Conservation (phyloP, 2,113 vertebrate species). For the Circaetus cinerascens region DNA sequence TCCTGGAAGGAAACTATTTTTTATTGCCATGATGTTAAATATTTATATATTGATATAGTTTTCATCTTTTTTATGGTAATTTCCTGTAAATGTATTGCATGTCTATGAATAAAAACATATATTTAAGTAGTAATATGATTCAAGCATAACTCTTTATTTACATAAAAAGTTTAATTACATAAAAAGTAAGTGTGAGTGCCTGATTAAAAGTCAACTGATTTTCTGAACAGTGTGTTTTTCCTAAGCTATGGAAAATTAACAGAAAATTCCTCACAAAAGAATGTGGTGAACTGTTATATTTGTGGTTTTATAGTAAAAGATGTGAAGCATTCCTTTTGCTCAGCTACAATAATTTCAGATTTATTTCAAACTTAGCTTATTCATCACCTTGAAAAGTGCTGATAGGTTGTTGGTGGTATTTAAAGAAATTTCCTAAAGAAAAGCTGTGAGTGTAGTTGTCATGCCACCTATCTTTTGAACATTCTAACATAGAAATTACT, state of each 20-base stretch:
- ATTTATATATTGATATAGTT: not conserved
- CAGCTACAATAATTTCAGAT: not conserved
- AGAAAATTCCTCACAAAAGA: not conserved
- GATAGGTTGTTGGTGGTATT: accelerated
- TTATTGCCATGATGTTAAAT: not conserved
- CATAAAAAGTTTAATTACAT: not conserved
- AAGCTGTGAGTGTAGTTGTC: not conserved
- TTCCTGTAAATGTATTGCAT: not conserved
- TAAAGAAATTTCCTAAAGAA: not conserved
- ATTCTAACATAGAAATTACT: not conserved
- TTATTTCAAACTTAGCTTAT: not conserved
- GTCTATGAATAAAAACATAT: not conserved
- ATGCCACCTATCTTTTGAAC: not conserved
- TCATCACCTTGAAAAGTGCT: not conserved
- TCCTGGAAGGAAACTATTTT: not conserved
- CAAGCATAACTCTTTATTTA: not conserved
- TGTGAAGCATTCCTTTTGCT: not conserved
- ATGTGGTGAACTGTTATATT: not conserved
- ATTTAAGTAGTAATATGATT: not conserved
- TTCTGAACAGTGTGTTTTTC: not conserved
- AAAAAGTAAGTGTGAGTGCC: not conserved
- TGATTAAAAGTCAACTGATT: not conserved
- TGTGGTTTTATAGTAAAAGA: not conserved
- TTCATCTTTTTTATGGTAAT: not conserved
- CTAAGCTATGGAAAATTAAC: not conserved